Percentiles rank a stretch among this genome's conserved stretches.
Conservation (phyloP, 30 jellyfish, hydroid and myxozoan genomes). For the Cassiopea xamachana region DNA sequence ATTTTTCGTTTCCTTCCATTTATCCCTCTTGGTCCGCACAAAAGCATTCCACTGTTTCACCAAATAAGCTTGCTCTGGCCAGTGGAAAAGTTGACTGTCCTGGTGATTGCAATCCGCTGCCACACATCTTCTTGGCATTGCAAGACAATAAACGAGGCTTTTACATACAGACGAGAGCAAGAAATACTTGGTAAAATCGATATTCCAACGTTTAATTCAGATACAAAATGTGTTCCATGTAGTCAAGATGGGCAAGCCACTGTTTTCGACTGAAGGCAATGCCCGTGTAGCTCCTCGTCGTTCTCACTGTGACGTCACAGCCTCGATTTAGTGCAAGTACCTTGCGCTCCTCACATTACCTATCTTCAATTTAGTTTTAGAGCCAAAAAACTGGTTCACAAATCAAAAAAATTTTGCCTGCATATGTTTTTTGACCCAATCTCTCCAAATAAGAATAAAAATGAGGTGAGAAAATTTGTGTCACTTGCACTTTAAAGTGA, state of each 20-base stretch:
- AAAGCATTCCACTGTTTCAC: conserved; percentile 38
- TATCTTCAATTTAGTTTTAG: no score
- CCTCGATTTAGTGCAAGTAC: conserved; percentile 20
- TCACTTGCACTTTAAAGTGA: no score
- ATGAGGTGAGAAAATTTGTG: no score
- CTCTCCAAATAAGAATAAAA: no score
- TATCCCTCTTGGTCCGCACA: conserved; percentile 52
- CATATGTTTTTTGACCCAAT: no score
- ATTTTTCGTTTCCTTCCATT: conserved; percentile 53
- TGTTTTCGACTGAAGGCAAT: conserved; percentile 24
- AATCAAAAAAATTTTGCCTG: no score
- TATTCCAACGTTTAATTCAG: not conserved
- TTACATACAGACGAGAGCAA: not conserved
- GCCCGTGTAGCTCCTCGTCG: conserved; percentile 13
- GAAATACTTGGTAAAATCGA: not conserved
- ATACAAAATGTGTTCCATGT: not conserved
- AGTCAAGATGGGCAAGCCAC: not conserved
- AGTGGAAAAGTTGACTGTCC: conserved; percentile 49
- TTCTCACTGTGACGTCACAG: no score
- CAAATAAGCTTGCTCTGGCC: conserved; percentile 56
- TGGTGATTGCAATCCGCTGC: conserved; percentile 37
- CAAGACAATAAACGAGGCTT: conserved; percentile 16
- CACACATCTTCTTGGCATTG: conserved; percentile 44
- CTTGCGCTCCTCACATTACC: no score
- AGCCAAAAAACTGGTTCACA: no score